A percentile compares a stretch with the other conserved stretches of the same genome.
Conservation (phyloP, 2,113 vertebrate genomes). For the Hemibagrus wyckioides region DNA sequence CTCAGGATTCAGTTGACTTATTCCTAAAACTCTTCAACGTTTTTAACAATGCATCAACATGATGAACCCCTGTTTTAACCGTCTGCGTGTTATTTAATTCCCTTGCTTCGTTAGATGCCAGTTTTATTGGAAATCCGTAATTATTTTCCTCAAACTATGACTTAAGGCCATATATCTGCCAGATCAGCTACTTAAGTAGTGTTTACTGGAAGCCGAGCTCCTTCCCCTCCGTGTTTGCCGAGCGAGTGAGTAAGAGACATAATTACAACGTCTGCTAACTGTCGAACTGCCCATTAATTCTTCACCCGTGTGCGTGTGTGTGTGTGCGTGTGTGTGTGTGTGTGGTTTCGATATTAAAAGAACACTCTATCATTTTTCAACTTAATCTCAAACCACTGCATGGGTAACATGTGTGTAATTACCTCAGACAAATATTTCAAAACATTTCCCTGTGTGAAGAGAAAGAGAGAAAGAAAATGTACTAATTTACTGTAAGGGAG, state of each 20-base stretch:
- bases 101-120: constrained; percentile 10
- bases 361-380: not conserved
- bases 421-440: not conserved
- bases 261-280: constrained; percentile 73
- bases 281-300: constrained; percentile 69
- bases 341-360: not conserved
- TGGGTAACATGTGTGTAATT: not conserved
- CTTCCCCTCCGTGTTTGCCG: constrained; percentile 67
- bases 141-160: constrained; percentile 43
- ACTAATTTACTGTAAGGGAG: not conserved
- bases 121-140: constrained; percentile 30
- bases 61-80: not conserved
- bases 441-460: not conserved
- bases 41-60: not conserved
- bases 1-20: not conserved
- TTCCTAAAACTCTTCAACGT: not conserved
- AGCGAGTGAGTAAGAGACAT: constrained; percentile 68
- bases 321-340: constrained; percentile 49
- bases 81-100: not conserved
- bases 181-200: constrained; percentile 55
- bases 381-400: not conserved
- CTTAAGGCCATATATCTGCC: constrained; percentile 57
- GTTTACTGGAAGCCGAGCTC: constrained; percentile 63
- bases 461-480: not conserved
- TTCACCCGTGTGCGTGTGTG: constrained; percentile 53